Percentiles rank a stretch among this genome's conserved stretches.
These are phyloP conservation scores for Hemiprocne comata DNA, from an alignment of 2,113 vertebrate species.

Conservation along the genomic window DNA sequence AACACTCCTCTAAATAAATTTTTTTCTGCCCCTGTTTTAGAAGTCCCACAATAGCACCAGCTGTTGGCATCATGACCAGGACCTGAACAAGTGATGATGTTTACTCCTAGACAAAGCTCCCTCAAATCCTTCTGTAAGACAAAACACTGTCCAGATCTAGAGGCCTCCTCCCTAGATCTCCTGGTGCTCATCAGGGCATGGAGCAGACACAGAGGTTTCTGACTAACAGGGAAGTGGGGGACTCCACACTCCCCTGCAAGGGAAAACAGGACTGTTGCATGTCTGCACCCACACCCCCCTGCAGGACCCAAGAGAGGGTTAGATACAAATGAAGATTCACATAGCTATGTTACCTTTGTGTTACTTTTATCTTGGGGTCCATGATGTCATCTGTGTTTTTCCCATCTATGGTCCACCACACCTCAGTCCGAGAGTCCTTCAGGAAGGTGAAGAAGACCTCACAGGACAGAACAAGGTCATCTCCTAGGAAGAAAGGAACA, in stretches of 20 bases:
- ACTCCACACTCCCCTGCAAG: neutral
- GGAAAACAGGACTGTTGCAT: neutral
- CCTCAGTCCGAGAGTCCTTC: slow-evolving; percentile 69
- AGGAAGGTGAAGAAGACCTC: slow-evolving; percentile 79
- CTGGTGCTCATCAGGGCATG: neutral
- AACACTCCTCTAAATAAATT: neutral
- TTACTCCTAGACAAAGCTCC: neutral
- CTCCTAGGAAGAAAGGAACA: slow-evolving; percentile 56
- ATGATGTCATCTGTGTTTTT: slow-evolving; percentile 75
- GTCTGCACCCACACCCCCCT: neutral
- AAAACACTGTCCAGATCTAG: neutral
- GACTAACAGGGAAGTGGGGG: neutral
- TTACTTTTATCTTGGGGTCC: slow-evolving; percentile 69
- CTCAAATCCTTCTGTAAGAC: neutral
- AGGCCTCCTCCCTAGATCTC: neutral
- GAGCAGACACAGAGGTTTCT: neutral
- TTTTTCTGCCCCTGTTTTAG: neutral
- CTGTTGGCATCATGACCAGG: neutral
- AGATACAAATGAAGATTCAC: neutral
- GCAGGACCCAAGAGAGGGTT: neutral
- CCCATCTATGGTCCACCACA: slow-evolving; percentile 94
- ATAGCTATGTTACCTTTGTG: slow-evolving; percentile 50
- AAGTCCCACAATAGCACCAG: neutral
- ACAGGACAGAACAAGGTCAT: slow-evolving; percentile 77
- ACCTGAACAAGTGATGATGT: neutral